Evolutionary conservation across 2,888 invertebrate genomes (phyloP).

Genomic region (Deroplatys truncata): DNA sequence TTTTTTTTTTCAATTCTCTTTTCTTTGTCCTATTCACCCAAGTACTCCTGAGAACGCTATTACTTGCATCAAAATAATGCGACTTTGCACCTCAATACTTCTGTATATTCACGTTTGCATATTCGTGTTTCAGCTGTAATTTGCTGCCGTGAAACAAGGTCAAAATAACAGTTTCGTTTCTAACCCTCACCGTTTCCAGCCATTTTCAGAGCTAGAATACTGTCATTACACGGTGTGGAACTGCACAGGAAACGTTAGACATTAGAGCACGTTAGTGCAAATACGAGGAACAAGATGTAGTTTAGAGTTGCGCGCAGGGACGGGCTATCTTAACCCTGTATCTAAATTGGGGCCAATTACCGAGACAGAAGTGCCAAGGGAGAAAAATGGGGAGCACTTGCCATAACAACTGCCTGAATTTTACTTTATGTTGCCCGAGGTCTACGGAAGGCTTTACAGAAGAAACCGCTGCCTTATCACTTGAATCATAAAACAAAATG

Average conservation of each 20-base stretch:
- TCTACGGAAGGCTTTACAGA: not conserved
- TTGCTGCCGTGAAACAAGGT: not conserved
- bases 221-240: not conserved
- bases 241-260: not conserved
- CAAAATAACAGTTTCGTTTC: not conserved
- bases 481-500: not conserved
- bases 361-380: not conserved
- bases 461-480: not conserved
- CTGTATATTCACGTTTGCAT: not conserved
- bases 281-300: not conserved
- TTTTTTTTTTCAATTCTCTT: too few relatives aligned
- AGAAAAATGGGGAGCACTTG: conserved; percentile 2
- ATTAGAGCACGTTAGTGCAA: not conserved
- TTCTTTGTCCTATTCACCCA: too few relatives aligned
- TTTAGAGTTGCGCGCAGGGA: not conserved
- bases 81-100: not conserved
- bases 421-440: not conserved
- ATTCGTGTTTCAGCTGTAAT: not conserved
- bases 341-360: conserved; percentile 6
- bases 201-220: not conserved
- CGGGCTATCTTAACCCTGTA: not conserved
- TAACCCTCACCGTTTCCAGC: not conserved
- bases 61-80: too few relatives aligned
- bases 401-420: not conserved
- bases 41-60: too few relatives aligned